Conservation (phyloP, 2,113 vertebrate genomes). For the Promerops cafer region DNA sequence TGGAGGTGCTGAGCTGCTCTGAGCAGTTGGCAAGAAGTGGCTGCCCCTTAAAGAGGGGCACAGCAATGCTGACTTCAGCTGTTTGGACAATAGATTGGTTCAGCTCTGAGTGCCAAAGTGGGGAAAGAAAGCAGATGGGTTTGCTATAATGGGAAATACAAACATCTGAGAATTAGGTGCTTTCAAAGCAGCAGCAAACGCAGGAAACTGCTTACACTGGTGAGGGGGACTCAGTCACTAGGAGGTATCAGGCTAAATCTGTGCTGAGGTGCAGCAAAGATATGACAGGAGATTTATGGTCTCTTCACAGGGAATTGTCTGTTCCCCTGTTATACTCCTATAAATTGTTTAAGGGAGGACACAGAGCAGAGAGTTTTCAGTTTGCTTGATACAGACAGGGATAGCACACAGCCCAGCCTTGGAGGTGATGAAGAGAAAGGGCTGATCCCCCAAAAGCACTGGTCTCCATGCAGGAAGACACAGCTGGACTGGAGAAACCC, state of each 20-base stretch:
- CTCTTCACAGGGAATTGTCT: not conserved
- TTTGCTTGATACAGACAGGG: not conserved
- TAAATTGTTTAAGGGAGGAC: not conserved
- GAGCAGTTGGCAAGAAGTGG: not conserved
- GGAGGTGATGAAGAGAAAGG: not conserved
- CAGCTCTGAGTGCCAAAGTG: not conserved
- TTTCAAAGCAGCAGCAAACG: not conserved
- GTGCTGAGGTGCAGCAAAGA: not conserved
- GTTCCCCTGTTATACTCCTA: not conserved
- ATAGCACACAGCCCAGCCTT: not conserved
- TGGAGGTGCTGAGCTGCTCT: not conserved
- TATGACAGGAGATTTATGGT: not conserved
- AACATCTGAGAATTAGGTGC: not conserved
- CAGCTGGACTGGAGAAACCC: not conserved
- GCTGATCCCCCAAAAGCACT: not conserved
- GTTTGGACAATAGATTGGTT: not conserved
- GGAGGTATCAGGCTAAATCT: not conserved
- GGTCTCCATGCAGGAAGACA: not conserved
- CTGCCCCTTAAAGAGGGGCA: not conserved
- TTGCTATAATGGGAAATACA: not conserved
- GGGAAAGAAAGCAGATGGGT: not conserved
- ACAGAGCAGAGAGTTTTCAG: not conserved
- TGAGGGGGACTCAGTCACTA: not conserved
- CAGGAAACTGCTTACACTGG: not conserved
- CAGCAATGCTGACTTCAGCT: not conserved